phyloP scores from a whole-genome alignment of 2,113 vertebrate genomes.

The Piaya cayana region DNA sequence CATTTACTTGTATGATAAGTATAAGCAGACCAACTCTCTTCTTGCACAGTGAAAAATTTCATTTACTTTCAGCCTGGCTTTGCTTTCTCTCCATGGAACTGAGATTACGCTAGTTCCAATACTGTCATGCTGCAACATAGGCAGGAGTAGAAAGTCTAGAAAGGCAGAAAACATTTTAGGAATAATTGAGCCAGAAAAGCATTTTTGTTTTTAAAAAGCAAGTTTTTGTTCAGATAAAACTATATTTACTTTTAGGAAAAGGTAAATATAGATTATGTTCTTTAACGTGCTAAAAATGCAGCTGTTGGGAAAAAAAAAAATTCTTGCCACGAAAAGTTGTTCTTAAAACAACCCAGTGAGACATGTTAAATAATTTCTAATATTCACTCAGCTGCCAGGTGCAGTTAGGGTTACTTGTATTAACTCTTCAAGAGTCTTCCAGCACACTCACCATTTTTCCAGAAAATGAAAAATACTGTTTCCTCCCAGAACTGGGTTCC shows the following conservation, averaged over 20 bases:
- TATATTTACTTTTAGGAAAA: not conserved
- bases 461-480: not conserved
- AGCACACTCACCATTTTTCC: not conserved
- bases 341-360: too few relatives aligned
- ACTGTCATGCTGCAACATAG: not conserved
- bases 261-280: not conserved
- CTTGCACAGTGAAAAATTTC: not conserved
- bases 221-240: not conserved
- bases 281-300: not conserved
- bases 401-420: not conserved
- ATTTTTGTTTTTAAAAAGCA: not conserved
- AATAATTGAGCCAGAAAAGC: not conserved
- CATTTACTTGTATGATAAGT: not conserved
- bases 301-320: not conserved
- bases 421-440: not conserved
- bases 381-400: not conserved
- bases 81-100: not conserved
- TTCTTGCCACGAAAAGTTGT: not conserved
- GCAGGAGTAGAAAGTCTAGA: not conserved
- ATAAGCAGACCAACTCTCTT: not conserved
- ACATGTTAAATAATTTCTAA: not conserved
- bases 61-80: not conserved
- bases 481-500: not conserved
- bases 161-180: not conserved
- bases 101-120: not conserved